Evolutionary conservation across 2,113 vertebrate genomes (phyloP), one percentile per base, ranked within the genome.

Genomic region (Machaerirhynchus nigripectus): DNA sequence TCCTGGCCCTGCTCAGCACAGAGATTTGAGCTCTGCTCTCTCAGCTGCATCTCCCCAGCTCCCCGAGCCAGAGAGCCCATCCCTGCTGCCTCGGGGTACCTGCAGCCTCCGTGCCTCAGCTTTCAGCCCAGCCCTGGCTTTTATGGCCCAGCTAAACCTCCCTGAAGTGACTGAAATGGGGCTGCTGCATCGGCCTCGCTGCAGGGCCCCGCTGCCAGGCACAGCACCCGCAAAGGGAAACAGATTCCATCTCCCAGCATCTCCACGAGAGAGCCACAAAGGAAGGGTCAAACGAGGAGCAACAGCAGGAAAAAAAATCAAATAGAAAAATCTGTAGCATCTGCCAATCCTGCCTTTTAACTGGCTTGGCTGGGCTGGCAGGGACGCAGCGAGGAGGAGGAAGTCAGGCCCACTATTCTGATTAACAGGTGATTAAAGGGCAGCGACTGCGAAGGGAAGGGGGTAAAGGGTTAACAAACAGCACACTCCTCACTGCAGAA

Each of bases 381-480:
- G 52, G 63, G 4, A 21, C 3, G 87, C 39, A 18, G 75, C 0
- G 9, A 82, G 60, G 82, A 94, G 46, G 82, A 91, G 27, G 85
- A 53, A 93, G 88, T 42, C 88, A 76, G 86, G 64, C 76, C 15
- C 7, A 1, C 6, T 81, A 49, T 87, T 90, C 80, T 97, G 88
- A 93, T 95, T 90, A 96, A 76, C 31, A 10, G 64, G 71, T 20
- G 86, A 94, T 87, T 87, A 91, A 82, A 73, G 91, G 74, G 49
- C 74, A 69, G 1, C 0, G 26, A 19, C 3, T 57, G 46, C 11
- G 8, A 70, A 55, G 47, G 64, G 52, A 73, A 67, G 26, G 37
- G 86, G 86, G 47, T 37, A 31, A 90, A 81, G 90, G 69, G 93
- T 94, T 96, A 97, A 96, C 68, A 75, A 83, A 87, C 3, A 33